phyloP scores from a whole-genome alignment of 2,797 vertebrate genomes.

The Xiphophorus birchmanni region DNA sequence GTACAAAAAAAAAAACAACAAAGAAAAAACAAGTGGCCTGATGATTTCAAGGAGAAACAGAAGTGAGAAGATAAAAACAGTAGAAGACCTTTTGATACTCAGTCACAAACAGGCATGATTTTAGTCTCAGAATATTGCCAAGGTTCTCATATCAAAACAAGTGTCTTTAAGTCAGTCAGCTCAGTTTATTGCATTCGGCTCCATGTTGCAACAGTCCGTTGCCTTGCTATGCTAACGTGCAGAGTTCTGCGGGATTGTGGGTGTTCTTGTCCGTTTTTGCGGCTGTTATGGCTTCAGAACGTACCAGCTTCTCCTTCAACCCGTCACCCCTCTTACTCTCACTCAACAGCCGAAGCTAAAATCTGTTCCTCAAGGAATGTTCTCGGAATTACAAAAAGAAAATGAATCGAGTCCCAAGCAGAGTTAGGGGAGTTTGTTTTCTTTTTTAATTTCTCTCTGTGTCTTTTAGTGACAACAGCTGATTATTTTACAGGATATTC shows the following conservation, averaged over 20 bases:
- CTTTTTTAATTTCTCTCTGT: neutral
- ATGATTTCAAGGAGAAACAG: constrained; percentile 65
- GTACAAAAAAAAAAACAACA: constrained; percentile 58
- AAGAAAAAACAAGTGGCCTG: constrained; percentile 41
- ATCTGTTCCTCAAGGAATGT: constrained; percentile 58
- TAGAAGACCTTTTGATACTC: constrained; percentile 74
- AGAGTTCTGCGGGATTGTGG: constrained; percentile 69
- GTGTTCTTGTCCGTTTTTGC: constrained; percentile 67
- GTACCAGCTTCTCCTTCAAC: constrained; percentile 62
- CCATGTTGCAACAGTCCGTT: constrained; percentile 78
- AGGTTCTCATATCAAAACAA: constrained; percentile 81
- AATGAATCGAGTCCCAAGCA: constrained; percentile 49
- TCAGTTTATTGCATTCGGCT: constrained; percentile 68
- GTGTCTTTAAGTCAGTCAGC: constrained; percentile 69
- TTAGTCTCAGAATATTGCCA: constrained; percentile 78
- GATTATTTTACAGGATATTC: constrained; percentile 54
- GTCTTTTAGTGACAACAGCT: constrained; percentile 41
- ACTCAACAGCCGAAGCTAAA: constrained; percentile 55
- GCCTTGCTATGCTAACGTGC: constrained; percentile 76
- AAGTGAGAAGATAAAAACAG: constrained; percentile 51
- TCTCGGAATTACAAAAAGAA: constrained; percentile 45
- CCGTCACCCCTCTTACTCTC: constrained; percentile 23
- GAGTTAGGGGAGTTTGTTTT: constrained; percentile 35
- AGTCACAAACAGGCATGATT: constrained; percentile 77
- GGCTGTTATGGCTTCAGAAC: constrained; percentile 75